phyloP scores from a whole-genome alignment of 2,113 vertebrate species.

The Rattus rattus region DNA sequence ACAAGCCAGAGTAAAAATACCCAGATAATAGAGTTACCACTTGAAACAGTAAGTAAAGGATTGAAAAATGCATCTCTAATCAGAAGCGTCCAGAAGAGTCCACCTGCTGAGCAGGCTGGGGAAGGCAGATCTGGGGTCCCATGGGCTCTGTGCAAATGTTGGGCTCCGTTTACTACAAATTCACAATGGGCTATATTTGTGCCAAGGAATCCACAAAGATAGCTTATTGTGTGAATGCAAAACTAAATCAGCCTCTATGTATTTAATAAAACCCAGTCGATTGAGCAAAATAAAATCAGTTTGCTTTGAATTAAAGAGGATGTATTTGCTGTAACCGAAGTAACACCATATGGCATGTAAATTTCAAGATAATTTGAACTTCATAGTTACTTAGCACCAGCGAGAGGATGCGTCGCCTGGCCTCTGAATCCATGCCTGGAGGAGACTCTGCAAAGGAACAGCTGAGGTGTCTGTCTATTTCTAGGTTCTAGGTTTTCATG shows the following conservation, averaged over 20 bases:
- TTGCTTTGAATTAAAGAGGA: background rate
- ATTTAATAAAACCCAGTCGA: slow-evolving; percentile 14
- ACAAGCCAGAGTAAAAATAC: background rate
- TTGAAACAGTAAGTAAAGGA: background rate
- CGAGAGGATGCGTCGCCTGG: background rate
- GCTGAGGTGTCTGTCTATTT: fast-evolving
- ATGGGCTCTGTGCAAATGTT: fast-evolving
- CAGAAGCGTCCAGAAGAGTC: too few relatives aligned
- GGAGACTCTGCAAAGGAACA: background rate
- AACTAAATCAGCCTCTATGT: background rate
- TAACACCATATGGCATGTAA: background rate
- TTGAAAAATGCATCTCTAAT: background rate
- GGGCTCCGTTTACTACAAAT: background rate
- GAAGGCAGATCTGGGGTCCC: background rate
- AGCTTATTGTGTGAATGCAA: background rate
- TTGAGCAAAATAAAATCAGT: background rate
- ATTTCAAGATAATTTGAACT: background rate
- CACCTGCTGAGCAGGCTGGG: background rate
- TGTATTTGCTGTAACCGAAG: background rate
- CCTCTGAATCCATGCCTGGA: background rate
- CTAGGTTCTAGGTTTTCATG: background rate
- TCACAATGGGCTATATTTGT: background rate
- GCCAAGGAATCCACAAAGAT: background rate
- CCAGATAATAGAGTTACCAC: background rate
- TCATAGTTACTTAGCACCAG: too few relatives aligned